Conservation (phyloP, 2,888 invertebrate species). For the Hedychridium roseum region DNA sequence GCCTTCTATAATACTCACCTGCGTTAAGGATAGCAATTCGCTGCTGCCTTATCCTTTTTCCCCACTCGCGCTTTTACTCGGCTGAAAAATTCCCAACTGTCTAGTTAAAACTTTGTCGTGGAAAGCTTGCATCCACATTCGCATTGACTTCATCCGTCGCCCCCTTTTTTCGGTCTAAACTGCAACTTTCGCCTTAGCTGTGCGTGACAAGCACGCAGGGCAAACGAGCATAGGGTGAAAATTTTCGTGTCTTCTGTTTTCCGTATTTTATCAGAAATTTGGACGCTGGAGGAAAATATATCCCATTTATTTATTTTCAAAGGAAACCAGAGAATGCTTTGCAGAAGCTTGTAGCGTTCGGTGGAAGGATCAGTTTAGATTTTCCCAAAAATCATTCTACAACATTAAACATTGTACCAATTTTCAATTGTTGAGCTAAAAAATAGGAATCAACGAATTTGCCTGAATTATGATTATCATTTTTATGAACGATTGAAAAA, state of each 20-base stretch:
- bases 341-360: too few species aligned
- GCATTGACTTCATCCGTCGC: neutral
- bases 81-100: slow-evolving; percentile 43
- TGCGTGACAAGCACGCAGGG: slow-evolving; percentile 23
- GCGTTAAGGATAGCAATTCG: neutral
- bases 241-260: neutral
- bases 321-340: too few species aligned
- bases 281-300: too few species aligned
- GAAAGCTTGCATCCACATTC: slow-evolving; percentile 27
- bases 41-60: slow-evolving; percentile 10
- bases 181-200: slow-evolving; percentile 15
- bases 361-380: too few species aligned
- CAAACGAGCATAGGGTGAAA: neutral
- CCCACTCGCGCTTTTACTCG: slow-evolving; percentile 16
- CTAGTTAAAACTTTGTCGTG: slow-evolving; percentile 57
- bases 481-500: too few species aligned
- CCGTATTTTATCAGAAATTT: too few species aligned
- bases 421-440: too few species aligned
- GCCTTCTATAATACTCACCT: slow-evolving; percentile 6
- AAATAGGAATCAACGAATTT: too few species aligned
- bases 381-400: too few species aligned
- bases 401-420: too few species aligned
- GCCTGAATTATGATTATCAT: too few species aligned
- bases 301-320: too few species aligned
- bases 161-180: slow-evolving; percentile 14